Evolutionary conservation across 2,113 vertebrate species (phyloP).

Genomic region (Antigone vipio): DNA sequence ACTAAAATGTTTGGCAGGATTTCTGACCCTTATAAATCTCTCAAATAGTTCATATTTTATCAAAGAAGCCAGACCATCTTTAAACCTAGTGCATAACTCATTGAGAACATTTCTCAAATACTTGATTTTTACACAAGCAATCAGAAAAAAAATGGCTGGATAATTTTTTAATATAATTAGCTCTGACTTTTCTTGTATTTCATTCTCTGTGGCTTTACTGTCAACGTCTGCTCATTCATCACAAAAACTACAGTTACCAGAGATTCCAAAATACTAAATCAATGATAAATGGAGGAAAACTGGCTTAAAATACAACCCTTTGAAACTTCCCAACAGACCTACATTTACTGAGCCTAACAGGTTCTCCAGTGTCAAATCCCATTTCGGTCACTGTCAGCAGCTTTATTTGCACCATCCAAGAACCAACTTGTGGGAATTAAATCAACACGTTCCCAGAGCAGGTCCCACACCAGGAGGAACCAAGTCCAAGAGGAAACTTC

Average conservation of each 20-base stretch:
- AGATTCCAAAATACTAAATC: conserved; percentile 28
- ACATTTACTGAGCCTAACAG: conserved; percentile 39
- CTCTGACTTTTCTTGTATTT: background rate
- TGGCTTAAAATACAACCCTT: conserved; percentile 33
- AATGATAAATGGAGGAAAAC: conserved; percentile 14
- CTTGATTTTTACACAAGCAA: conserved; percentile 36
- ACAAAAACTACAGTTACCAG: conserved; percentile 13
- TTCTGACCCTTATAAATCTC: conserved; percentile 66
- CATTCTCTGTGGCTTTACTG: conserved; percentile 1
- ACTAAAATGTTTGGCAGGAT: conserved; percentile 55
- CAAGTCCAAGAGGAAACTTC: conserved; percentile 32
- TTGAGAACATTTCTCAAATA: conserved; percentile 36
- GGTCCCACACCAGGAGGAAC: conserved; percentile 17
- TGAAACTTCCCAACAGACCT: conserved; percentile 47
- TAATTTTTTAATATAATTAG: conserved; percentile 35
- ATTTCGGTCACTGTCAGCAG: conserved; percentile 58
- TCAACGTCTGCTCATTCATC: background rate
- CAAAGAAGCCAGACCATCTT: conserved; percentile 52
- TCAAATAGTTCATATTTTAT: conserved; percentile 70
- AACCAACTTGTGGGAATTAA: conserved; percentile 57
- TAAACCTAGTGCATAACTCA: conserved; percentile 34
- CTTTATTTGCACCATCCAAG: conserved; percentile 37
- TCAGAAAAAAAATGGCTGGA: background rate
- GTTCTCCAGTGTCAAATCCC: conserved; percentile 47
- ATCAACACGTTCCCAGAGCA: conserved; percentile 17